phyloP scores from a whole-genome alignment of 2,113 vertebrate genomes.

The Alces alces region DNA sequence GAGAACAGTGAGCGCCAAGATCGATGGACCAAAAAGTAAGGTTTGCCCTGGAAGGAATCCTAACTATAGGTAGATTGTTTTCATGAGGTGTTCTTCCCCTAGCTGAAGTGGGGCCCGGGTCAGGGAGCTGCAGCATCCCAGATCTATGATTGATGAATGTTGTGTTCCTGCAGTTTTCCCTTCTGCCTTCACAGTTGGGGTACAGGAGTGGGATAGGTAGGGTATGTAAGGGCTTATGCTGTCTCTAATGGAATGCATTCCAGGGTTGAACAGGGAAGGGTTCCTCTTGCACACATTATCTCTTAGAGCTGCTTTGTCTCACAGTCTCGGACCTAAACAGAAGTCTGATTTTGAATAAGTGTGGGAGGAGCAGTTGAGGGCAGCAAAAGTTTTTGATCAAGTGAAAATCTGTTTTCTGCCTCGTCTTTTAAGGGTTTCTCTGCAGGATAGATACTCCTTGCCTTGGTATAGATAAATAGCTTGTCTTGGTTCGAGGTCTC shows the following conservation, averaged over 20 bases:
- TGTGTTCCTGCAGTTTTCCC: constrained; percentile 55
- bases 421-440: constrained; percentile 35
- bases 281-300: constrained; percentile 75
- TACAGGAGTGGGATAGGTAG: constrained; percentile 64
- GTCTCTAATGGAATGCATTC: constrained; percentile 78
- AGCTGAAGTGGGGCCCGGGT: neutral
- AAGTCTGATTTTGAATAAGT: constrained; percentile 70
- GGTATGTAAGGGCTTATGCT: constrained; percentile 76
- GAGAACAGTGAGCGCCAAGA: constrained; percentile 61
- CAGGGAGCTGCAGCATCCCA: constrained; percentile 11
- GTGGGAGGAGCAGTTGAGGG: constrained; percentile 41
- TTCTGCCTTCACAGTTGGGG: constrained; percentile 68
- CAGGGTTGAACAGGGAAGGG: constrained; percentile 75
- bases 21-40: constrained; percentile 62
- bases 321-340: constrained; percentile 77
- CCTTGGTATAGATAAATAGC: constrained; percentile 1
- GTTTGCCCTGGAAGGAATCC: constrained; percentile 29
- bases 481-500: neutral
- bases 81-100: constrained; percentile 14
- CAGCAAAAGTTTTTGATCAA: constrained; percentile 52
- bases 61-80: constrained; percentile 37
- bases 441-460: neutral
- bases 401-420: constrained; percentile 60
- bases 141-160: constrained; percentile 43
- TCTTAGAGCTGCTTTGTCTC: constrained; percentile 80